A percentile compares a stretch with the other conserved stretches of the same genome.
Conservation (phyloP, 2,113 vertebrate species). For the Ia io region DNA sequence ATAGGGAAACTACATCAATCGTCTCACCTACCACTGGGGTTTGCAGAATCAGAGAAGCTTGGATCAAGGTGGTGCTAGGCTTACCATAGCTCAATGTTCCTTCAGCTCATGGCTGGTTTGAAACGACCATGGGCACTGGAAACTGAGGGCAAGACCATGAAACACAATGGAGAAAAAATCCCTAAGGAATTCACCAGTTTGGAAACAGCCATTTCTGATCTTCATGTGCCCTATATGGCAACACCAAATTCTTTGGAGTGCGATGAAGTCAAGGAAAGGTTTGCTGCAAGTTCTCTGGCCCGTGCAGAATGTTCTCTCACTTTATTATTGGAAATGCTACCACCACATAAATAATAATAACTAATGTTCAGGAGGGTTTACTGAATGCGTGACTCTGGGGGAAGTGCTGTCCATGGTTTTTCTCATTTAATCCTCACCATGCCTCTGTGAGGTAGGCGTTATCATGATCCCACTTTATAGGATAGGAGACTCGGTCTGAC, state of each 20-base stretch:
- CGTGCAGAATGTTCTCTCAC: background rate
- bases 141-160: background rate
- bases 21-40: fast-evolving
- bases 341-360: background rate
- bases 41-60: background rate
- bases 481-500: background rate
- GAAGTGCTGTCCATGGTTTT: background rate
- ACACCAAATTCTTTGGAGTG: background rate
- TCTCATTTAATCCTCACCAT: background rate
- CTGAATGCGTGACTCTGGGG: background rate
- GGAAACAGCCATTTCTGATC: background rate
- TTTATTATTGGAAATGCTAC: background rate
- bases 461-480: background rate
- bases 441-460: background rate
- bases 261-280: background rate
- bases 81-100: background rate
- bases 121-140: background rate
- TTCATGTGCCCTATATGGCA: background rate
- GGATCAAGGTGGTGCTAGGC: background rate
- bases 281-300: background rate
- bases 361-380: background rate
- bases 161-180: background rate
- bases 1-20: background rate
- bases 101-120: background rate
- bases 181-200: background rate